Conservation (phyloP, 2,113 vertebrate species). For the Gymnorhina tibicen region DNA sequence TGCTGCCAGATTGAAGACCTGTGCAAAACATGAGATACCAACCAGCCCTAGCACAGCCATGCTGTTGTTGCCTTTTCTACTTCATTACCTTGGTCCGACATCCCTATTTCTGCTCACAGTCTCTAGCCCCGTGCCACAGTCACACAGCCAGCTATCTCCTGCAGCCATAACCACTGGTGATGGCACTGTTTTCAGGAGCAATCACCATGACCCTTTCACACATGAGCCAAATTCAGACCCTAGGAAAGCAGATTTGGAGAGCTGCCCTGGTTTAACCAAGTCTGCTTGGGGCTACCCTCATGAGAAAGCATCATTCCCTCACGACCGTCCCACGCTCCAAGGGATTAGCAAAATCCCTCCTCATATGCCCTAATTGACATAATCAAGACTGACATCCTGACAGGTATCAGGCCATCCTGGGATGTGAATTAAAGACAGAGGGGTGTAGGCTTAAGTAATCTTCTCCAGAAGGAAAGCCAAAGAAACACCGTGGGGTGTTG, state of each 20-base stretch:
- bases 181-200: neutral
- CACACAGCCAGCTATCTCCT: neutral
- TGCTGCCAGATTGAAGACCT: neutral
- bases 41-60: neutral
- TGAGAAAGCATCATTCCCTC: neutral
- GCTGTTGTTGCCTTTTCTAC: neutral
- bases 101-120: neutral
- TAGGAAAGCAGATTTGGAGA: neutral
- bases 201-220: neutral
- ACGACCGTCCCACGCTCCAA: fast-evolving
- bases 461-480: neutral
- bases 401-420: neutral
- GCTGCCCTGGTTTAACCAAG: neutral
- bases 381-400: neutral
- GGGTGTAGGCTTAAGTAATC: neutral
- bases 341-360: neutral
- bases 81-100: fast-evolving
- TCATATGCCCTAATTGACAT: neutral
- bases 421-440: neutral
- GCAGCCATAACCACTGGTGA: fast-evolving
- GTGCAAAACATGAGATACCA: neutral
- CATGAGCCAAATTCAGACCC: neutral
- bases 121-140: neutral
- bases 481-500: neutral
- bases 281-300: neutral